A percentile compares a stretch with the other conserved stretches of the same genome.
Evolutionary conservation across 2,113 vertebrate genomes (phyloP).

Genomic region (Nycticryphes semicollaris): DNA sequence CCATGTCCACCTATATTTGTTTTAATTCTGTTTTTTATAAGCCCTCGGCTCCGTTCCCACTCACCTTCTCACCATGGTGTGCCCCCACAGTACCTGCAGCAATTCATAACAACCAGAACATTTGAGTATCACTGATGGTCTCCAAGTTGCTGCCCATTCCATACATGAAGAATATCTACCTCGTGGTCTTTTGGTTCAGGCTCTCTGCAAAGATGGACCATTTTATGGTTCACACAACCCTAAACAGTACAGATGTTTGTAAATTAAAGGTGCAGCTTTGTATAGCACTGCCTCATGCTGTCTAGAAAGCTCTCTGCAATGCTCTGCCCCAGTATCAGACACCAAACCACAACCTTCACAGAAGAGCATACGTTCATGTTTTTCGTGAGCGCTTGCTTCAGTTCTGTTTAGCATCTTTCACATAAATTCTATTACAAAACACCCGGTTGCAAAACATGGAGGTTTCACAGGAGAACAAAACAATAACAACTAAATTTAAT

Average conservation of each 20-base stretch:
- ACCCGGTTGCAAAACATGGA: slow-evolving; percentile 16
- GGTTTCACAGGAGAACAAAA: slow-evolving; percentile 4
- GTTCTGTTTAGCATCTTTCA: not conserved
- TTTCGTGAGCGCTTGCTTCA: not conserved
- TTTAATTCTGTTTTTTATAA: not conserved
- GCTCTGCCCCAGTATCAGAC: not conserved
- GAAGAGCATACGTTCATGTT: not conserved
- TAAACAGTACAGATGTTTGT: not conserved
- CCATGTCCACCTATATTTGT: not conserved
- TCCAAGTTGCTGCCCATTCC: not conserved
- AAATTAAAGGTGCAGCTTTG: not conserved
- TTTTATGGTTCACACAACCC: not conserved
- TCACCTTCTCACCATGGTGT: not conserved
- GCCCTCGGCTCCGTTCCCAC: not conserved
- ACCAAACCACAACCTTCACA: not conserved
- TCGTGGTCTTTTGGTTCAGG: not conserved
- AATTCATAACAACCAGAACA: not conserved
- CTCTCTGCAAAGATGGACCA: not conserved
- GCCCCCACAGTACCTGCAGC: not conserved
- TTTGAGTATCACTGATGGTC: rapidly evolving
- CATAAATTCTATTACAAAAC: slow-evolving; percentile 43
- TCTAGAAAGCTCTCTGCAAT: not conserved
- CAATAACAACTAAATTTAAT: slow-evolving; percentile 12
- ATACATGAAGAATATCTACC: not conserved
- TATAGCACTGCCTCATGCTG: not conserved